A percentile compares a stretch with the other conserved stretches of the same genome.
phyloP scores from a whole-genome alignment of 2,113 vertebrate species.

The Bubo bubo region DNA sequence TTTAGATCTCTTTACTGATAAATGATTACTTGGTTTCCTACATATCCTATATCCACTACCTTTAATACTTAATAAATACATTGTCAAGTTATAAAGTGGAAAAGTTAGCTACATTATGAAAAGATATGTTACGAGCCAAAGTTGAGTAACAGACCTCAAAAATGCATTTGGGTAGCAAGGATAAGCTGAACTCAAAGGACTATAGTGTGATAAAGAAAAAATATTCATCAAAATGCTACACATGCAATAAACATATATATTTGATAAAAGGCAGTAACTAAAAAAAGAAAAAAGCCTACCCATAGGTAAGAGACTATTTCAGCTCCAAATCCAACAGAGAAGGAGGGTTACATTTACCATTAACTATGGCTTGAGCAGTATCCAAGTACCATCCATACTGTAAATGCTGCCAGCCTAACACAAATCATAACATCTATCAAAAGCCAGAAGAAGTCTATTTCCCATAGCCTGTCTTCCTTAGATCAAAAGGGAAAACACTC shows the following conservation, averaged over 20 bases:
- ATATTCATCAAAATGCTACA: background rate
- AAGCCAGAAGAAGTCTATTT: constrained; percentile 52
- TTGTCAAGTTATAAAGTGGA: background rate
- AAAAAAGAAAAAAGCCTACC: constrained; percentile 21
- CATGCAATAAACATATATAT: background rate
- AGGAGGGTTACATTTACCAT: constrained; percentile 26
- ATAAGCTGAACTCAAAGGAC: background rate
- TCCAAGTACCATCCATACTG: constrained; percentile 67
- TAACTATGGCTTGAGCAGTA: constrained; percentile 56
- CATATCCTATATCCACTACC: background rate
- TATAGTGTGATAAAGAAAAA: background rate
- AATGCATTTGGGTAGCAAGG: background rate
- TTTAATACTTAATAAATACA: background rate
- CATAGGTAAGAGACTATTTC: constrained; percentile 21
- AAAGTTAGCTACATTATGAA: background rate
- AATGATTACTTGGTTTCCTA: background rate
- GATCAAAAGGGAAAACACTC: background rate
- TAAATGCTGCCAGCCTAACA: constrained; percentile 71
- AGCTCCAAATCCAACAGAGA: constrained; percentile 26
- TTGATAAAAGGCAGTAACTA: constrained; percentile 35
- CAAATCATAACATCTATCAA: constrained; percentile 73
- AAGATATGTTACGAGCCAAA: background rate
- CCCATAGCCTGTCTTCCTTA: constrained; percentile 5
- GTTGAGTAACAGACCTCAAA: background rate
- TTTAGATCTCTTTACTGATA: background rate